phyloP scores from a whole-genome alignment of 2,888 invertebrate genomes.

The Bellardia bayeri region DNA sequence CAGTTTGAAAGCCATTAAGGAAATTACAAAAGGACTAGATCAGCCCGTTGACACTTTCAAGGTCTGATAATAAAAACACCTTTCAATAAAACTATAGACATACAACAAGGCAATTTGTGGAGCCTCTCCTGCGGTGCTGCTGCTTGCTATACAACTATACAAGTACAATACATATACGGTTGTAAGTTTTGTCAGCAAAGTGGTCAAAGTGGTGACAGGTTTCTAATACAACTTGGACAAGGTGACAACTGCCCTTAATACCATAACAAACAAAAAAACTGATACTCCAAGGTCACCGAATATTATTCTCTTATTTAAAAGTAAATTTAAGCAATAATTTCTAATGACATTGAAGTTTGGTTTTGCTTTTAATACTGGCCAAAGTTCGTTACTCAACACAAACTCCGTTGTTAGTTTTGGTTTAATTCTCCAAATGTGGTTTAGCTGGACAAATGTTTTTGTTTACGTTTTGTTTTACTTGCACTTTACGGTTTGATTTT shows the following conservation, averaged over 20 bases:
- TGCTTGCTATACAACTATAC: background rate
- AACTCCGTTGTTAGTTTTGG: slow-evolving; percentile 30
- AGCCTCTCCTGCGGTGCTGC: slow-evolving; percentile 48
- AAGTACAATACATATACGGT: background rate
- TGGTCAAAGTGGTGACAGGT: slow-evolving; percentile 54
- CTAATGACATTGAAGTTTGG: slow-evolving; percentile 49
- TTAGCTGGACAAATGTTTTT: slow-evolving; percentile 16
- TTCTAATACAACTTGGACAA: slow-evolving; percentile 42
- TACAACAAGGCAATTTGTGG: slow-evolving; percentile 37
- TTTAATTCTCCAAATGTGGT: slow-evolving; percentile 39
- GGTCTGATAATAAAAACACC: slow-evolving; percentile 11
- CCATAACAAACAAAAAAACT: background rate
- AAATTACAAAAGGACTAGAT: background rate
- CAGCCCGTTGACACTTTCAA: slow-evolving; percentile 27
- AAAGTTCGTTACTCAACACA: background rate
- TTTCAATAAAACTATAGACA: slow-evolving; percentile 10
- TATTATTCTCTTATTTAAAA: slow-evolving; percentile 1
- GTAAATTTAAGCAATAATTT: background rate
- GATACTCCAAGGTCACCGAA: slow-evolving; percentile 28
- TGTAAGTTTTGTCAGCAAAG: slow-evolving; percentile 44
- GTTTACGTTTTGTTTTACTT: background rate
- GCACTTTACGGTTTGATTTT: background rate
- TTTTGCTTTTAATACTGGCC: slow-evolving; percentile 30
- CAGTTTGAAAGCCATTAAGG: slow-evolving; percentile 24
- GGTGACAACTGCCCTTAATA: slow-evolving; percentile 25